Percentiles rank a stretch among this genome's conserved stretches.
Conservation (phyloP, 2,797 vertebrate genomes). For the Gallinago stenura region DNA sequence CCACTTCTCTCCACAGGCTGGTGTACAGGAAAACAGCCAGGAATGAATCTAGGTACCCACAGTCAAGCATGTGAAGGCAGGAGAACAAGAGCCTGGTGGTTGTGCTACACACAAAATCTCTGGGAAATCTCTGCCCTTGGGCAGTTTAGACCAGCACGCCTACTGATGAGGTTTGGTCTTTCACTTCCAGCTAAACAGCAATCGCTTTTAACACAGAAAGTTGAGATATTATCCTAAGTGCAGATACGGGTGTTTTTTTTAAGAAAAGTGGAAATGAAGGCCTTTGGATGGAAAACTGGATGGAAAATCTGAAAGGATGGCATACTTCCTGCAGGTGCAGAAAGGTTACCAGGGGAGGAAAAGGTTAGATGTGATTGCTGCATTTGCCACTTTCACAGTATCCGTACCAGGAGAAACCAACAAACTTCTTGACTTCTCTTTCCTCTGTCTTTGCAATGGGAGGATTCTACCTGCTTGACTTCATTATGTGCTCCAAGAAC, state of each 20-base stretch:
- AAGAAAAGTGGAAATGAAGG: background rate
- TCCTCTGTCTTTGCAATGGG: background rate
- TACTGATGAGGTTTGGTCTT: background rate
- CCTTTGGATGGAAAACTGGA: background rate
- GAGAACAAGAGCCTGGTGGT: background rate
- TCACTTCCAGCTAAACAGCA: background rate
- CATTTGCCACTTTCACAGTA: background rate
- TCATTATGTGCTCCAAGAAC: background rate
- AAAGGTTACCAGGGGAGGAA: background rate
- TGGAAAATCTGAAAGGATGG: background rate
- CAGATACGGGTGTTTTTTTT: background rate
- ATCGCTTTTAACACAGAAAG: background rate
- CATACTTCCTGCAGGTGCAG: background rate
- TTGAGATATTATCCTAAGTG: background rate
- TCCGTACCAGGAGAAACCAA: background rate
- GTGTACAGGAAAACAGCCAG: background rate
- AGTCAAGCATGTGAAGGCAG: background rate
- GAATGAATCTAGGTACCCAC: background rate
- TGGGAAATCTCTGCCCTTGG: background rate
- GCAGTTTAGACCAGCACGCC: background rate
- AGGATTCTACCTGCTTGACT: background rate
- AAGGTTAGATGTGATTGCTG: background rate
- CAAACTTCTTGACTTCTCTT: background rate
- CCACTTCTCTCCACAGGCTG: accelerated
- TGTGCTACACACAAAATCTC: background rate